These are phyloP conservation scores for Malurus alboscapulatus DNA, from an alignment of 2,113 vertebrate species.

Conservation along the genomic window DNA sequence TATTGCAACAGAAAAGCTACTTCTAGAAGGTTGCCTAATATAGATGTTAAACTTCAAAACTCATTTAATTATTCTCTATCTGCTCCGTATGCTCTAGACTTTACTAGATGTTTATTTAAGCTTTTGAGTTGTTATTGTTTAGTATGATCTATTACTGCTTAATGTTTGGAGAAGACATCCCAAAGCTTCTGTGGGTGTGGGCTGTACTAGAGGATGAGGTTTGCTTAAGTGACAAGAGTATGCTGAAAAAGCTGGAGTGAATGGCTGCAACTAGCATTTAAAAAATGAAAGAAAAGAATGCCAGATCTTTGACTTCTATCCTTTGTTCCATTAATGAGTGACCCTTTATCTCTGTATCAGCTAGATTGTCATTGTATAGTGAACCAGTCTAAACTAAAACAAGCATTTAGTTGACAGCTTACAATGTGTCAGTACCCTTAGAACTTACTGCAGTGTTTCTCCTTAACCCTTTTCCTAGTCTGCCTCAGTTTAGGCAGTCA, in stretches of 20 bases:
- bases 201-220: neutral
- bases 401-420: neutral
- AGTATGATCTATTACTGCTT: neutral
- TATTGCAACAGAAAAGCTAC: neutral
- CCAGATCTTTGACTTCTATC: neutral
- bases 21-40: neutral
- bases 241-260: neutral
- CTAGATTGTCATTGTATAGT: neutral
- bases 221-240: neutral
- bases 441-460: neutral
- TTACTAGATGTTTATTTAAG: constrained; percentile 17
- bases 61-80: constrained; percentile 27
- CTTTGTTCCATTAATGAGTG: neutral
- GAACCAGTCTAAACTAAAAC: neutral
- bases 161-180: neutral
- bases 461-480: neutral
- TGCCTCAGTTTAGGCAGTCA: neutral
- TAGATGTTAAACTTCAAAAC: neutral
- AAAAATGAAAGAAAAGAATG: neutral
- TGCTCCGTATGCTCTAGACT: neutral
- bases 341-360: neutral
- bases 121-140: constrained; percentile 3
- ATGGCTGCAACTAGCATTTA: neutral
- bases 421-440: neutral
- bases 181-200: neutral